Conservation (phyloP, 2,113 vertebrate genomes). For the Pica pica region DNA sequence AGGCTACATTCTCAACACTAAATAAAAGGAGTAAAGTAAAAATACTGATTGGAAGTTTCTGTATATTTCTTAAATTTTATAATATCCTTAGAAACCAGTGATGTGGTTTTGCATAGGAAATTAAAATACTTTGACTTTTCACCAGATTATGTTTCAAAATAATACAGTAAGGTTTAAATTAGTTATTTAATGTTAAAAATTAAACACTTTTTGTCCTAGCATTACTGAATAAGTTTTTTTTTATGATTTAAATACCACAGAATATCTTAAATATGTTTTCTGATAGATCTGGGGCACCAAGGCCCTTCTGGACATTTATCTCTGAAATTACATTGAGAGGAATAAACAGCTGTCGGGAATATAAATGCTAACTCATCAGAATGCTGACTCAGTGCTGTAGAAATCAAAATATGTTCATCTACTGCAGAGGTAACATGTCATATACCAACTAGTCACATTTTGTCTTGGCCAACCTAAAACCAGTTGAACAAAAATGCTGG, state of each 20-base stretch:
- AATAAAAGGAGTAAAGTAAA: not conserved
- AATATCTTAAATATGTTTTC: conserved; percentile 76
- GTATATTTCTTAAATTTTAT: not conserved
- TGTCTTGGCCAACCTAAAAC: conserved; percentile 11
- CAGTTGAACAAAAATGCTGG: conserved; percentile 12
- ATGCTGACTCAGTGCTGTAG: conserved; percentile 68
- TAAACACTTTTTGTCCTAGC: not conserved
- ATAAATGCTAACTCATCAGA: conserved; percentile 71
- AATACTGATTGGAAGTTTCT: not conserved
- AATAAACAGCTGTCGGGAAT: conserved; percentile 76
- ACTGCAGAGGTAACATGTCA: conserved; percentile 47
- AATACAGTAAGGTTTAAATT: not conserved
- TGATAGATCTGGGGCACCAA: conserved; percentile 79
- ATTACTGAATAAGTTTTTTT: conserved; percentile 30
- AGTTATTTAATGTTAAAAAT: conserved; percentile 22
- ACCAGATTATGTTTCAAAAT: not conserved
- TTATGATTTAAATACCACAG: conserved; percentile 61
- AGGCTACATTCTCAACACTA: not conserved
- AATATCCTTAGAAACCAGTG: not conserved
- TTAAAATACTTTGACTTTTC: not conserved
- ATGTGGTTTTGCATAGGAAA: not conserved
- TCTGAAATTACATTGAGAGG: conserved; percentile 74
- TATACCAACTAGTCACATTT: conserved; percentile 16
- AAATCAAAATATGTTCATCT: conserved; percentile 55
- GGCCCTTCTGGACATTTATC: conserved; percentile 80